Percentiles rank a stretch among this genome's conserved stretches.
Conservation (phyloP, 2,888 invertebrate genomes). For the Danaus chrysippus region DNA sequence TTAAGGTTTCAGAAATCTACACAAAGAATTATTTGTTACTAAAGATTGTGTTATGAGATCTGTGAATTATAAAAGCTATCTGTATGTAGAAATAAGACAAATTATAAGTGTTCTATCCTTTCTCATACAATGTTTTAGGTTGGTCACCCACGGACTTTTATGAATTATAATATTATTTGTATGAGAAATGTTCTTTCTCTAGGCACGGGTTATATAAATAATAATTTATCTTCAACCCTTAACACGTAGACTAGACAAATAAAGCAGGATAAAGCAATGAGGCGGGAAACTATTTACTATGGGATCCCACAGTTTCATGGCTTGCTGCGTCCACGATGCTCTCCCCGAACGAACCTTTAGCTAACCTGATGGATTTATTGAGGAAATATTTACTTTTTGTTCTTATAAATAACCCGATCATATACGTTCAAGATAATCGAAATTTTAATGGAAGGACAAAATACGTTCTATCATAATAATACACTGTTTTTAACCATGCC, state of each 20-base stretch:
- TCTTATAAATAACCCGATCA: background rate
- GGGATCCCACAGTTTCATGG: constrained; percentile 29
- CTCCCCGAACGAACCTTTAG: constrained; percentile 19
- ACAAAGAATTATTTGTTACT: background rate
- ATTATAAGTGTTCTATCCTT: no score
- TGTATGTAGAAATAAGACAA: background rate
- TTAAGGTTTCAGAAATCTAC: background rate
- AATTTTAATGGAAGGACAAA: no score
- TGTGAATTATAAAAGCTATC: background rate
- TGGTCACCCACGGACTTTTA: no score
- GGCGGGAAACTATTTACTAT: constrained; percentile 23
- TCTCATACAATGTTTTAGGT: no score
- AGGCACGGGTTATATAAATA: constrained; percentile 6
- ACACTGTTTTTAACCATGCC: no score
- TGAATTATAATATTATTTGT: no score
- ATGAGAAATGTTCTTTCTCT: background rate
- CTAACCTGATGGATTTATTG: constrained; percentile 26
- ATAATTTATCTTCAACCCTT: constrained; percentile 17
- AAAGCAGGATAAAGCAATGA: constrained; percentile 21
- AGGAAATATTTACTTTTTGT: constrained; percentile 17
- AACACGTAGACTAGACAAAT: constrained; percentile 14
- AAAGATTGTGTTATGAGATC: background rate
- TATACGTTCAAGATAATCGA: no score
- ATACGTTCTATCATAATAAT: no score
- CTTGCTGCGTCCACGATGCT: constrained; percentile 23